Evolutionary conservation across 2,113 vertebrate species (phyloP).

Genomic region (Perognathus longimembris): DNA sequence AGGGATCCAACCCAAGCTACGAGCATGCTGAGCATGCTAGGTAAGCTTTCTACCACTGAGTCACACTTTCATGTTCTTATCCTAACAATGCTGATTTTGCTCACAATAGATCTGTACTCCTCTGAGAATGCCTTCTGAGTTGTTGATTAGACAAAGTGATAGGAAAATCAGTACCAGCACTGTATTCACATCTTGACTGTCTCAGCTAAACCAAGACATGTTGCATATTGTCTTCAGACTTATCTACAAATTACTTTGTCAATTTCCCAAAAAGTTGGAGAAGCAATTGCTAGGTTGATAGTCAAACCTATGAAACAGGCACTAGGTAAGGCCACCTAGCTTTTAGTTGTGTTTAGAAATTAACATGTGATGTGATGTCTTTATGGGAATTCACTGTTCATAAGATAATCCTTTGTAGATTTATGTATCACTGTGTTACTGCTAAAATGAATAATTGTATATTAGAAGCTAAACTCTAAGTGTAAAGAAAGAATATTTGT

Average conservation of each 20-base stretch:
- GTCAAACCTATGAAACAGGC: slow-evolving; percentile 1
- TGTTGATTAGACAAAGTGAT: neutral
- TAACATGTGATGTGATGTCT: slow-evolving; percentile 14
- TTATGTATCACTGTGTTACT: neutral
- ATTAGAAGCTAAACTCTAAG: slow-evolving; percentile 8
- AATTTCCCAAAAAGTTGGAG: slow-evolving; percentile 37
- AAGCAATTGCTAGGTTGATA: slow-evolving; percentile 1
- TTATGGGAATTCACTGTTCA: slow-evolving; percentile 41
- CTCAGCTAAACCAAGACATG: slow-evolving; percentile 9
- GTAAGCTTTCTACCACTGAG: neutral
- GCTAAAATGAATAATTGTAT: slow-evolving; percentile 41
- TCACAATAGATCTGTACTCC: neutral
- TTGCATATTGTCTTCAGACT: slow-evolving; percentile 17
- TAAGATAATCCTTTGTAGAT: slow-evolving; percentile 3
- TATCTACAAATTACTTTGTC: slow-evolving; percentile 26
- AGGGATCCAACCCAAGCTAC: neutral
- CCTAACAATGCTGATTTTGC: neutral
- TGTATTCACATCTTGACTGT: slow-evolving; percentile 49
- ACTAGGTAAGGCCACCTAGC: slow-evolving; percentile 1
- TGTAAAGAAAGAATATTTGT: neutral
- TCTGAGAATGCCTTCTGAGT: slow-evolving; percentile 19
- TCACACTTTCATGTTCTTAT: neutral
- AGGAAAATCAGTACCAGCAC: slow-evolving; percentile 12
- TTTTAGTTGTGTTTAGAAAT: neutral
- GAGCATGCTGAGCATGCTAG: neutral